Evolutionary conservation across 1,140 invertebrate species (phyloP), one percentile per base, ranked within the genome.

Genomic region (Drosophila simulans): DNA sequence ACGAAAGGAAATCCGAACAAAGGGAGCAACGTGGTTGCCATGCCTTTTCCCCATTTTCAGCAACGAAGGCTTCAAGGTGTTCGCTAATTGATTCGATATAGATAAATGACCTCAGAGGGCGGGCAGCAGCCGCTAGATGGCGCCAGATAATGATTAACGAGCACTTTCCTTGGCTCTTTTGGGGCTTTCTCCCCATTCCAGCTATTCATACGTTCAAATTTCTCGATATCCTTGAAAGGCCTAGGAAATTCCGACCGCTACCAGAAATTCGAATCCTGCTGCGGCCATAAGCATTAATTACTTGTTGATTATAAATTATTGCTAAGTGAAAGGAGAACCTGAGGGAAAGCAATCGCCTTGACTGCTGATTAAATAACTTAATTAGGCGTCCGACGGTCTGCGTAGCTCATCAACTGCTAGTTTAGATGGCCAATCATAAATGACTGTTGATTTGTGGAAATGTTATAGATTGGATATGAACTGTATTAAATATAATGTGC

Each of bases 61-160:
- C 60, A 60, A 49, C 27, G 51, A 40, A 56, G 54, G 58, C 58
- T 68, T 77, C 83, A 80, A 89, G 83, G 80, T 89, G 68, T 59
- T 82, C 52, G 57, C 84, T 89, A 89, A 89, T 89, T 89, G 84
- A 84, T 89, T 84, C 80, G 85, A 89, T 89, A 72, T 75, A 89
- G 84, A 89, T 89, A 89, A 89, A 90, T 89, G 85, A 85, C 72
- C 74, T 69, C 59, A 74, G 51, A 62, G 63, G 51, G 60, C 77
- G 63, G 53, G 54, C 37, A 46, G 35, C 42, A 46, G 13, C 17
- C 45, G 27, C 52, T 66, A 54, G 71, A 60, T 80, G 75, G 59
- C 73, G 64, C 75, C 57, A 71, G 53, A 82, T 82, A 83, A 89
- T 89, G 83, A 88, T 88, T 89, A 88, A 88, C 89, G 83, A 46